Conservation (phyloP, 2,797 vertebrate genomes). For the Vultur gryphus region DNA sequence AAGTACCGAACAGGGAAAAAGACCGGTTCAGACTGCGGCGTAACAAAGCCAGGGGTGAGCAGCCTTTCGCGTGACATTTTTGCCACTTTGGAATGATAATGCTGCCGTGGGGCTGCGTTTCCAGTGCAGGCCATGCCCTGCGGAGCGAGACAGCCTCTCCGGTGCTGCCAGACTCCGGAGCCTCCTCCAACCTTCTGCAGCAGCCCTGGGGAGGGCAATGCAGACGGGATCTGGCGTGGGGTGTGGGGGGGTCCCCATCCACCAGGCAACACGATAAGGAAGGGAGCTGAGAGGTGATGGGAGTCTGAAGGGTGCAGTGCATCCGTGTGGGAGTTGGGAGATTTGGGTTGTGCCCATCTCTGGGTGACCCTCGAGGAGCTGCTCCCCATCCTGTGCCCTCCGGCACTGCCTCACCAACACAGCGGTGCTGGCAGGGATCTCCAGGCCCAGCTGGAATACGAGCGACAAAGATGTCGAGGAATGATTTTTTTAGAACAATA, state of each 20-base stretch:
- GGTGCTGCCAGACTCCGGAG: neutral
- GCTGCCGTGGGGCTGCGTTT: accelerated
- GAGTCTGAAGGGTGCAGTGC: neutral
- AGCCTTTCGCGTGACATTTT: neutral
- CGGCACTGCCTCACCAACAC: neutral
- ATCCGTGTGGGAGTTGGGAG: neutral
- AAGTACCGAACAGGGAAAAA: neutral
- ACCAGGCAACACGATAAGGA: neutral
- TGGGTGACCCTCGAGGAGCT: neutral
- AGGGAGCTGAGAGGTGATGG: neutral
- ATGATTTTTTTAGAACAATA: neutral
- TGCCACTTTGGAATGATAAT: neutral
- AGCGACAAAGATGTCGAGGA: neutral
- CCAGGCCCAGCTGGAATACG: neutral
- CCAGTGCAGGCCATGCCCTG: neutral
- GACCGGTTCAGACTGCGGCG: accelerated
- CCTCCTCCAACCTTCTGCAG: neutral
- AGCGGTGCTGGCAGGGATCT: accelerated
- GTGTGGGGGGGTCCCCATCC: too few relatives aligned
- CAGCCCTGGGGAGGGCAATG: neutral
- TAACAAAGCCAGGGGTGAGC: neutral
- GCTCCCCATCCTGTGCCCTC: neutral
- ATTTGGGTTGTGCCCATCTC: neutral
- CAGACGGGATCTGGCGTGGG: neutral
- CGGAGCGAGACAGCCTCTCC: accelerated